Conservation (phyloP, 2,888 invertebrate species). For the Perizoma flavofasciatum region DNA sequence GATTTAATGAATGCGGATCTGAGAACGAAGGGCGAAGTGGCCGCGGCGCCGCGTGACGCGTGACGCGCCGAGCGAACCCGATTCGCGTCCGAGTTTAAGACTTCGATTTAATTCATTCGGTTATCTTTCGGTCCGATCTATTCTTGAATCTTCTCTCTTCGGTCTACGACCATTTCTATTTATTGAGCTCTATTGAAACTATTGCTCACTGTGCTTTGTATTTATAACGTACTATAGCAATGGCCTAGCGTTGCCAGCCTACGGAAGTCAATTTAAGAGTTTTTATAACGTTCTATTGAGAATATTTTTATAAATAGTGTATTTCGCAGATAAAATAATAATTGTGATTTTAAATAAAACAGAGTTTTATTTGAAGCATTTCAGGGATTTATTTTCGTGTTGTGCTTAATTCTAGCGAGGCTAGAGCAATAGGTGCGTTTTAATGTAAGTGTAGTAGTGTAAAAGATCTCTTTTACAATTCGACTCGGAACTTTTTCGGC, state of each 20-base stretch:
- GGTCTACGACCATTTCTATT: conserved; percentile 50
- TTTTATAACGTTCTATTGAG: conserved; percentile 63
- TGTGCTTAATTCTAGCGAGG: conserved; percentile 79
- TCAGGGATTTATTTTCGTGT: conserved; percentile 75
- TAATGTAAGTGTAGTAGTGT: conserved; percentile 58
- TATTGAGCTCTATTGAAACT: conserved; percentile 63
- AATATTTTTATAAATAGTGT: conserved; percentile 71
- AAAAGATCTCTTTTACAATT: conserved; percentile 61
- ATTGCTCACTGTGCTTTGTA: conserved; percentile 80
- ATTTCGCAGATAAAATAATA: conserved; percentile 69
- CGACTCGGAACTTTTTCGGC: conserved; percentile 54
- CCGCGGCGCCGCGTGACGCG: conserved; percentile 6
- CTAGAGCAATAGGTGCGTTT: conserved; percentile 70
- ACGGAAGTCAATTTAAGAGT: conserved; percentile 75
- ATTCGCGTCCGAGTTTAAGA: conserved; percentile 48
- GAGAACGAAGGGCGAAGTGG: too few relatives aligned
- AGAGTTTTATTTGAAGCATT: conserved; percentile 83
- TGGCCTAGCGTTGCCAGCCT: conserved; percentile 52
- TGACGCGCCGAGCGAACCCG: conserved; percentile 43
- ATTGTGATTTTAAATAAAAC: conserved; percentile 81
- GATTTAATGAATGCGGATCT: too few relatives aligned
- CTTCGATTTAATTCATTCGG: conserved; percentile 33
- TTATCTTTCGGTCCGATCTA: conserved; percentile 26
- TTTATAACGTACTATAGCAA: conserved; percentile 57
- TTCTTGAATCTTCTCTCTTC: conserved; percentile 33